phyloP scores from a whole-genome alignment of 2,113 vertebrate species.

The Cepphus grylle region DNA sequence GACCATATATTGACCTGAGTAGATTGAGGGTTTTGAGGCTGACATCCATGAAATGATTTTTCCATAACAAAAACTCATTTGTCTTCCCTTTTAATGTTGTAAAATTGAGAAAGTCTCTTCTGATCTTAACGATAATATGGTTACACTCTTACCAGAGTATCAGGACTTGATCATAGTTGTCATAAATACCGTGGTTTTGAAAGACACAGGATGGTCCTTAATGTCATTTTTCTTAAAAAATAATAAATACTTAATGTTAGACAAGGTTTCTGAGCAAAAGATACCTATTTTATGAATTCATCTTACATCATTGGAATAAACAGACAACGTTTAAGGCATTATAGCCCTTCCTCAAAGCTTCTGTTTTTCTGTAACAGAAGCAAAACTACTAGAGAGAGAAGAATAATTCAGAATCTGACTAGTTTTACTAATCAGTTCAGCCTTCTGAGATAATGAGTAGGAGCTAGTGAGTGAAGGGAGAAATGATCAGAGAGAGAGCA shows the following conservation, averaged over 20 bases:
- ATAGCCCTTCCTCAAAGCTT: background rate
- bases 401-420: background rate
- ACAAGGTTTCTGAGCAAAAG: background rate
- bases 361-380: background rate
- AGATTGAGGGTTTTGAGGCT: background rate
- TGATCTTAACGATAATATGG: background rate
- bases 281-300: background rate
- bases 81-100: background rate
- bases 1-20: background rate
- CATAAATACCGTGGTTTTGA: background rate
- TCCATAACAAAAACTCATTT: background rate
- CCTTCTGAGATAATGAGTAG: background rate
- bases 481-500: background rate
- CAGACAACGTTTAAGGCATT: background rate
- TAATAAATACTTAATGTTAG: background rate
- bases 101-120: background rate
- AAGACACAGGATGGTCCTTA: background rate
- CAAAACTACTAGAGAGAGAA: background rate
- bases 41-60: background rate
- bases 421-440: background rate
- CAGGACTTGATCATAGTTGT: background rate
- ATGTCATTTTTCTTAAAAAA: background rate
- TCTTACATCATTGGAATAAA: background rate
- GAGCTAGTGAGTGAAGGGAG: background rate
- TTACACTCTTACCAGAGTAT: background rate